phyloP scores from a whole-genome alignment of 2,797 vertebrate species.

The Micrastur ruficollis region DNA sequence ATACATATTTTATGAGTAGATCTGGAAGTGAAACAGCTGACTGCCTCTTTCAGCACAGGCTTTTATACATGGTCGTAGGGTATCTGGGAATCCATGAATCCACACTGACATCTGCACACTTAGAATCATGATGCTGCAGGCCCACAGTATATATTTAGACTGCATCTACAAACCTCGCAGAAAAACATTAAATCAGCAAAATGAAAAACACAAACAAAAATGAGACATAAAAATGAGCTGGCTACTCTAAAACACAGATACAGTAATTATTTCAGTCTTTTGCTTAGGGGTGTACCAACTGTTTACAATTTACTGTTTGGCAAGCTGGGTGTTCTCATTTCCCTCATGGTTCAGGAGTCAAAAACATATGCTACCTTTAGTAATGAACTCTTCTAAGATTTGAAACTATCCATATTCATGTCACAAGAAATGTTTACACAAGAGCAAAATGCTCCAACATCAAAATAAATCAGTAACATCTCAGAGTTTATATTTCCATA shows the following conservation, averaged over 20 bases:
- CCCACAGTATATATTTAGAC: conserved; percentile 59
- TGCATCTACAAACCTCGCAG: conserved; percentile 59
- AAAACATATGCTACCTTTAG: conserved; percentile 77
- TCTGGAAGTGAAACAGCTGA: conserved; percentile 33
- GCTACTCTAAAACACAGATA: conserved; percentile 72
- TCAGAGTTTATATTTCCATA: conserved; percentile 76
- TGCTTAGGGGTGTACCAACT: conserved; percentile 73
- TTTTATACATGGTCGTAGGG: conserved; percentile 4
- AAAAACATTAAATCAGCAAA: conserved; percentile 71
- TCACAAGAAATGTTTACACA: conserved; percentile 76
- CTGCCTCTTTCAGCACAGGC: background rate
- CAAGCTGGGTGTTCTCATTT: conserved; percentile 75
- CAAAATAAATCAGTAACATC: conserved; percentile 77
- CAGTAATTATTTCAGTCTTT: conserved; percentile 75
- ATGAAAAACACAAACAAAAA: conserved; percentile 67
- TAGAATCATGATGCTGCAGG: conserved; percentile 54
- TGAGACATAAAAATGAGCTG: conserved; percentile 67
- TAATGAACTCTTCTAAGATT: conserved; percentile 75
- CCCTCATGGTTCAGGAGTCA: conserved; percentile 75
- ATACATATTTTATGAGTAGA: background rate
- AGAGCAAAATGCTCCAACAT: conserved; percentile 75
- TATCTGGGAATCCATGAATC: conserved; percentile 55
- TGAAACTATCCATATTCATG: conserved; percentile 76
- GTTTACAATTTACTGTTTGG: conserved; percentile 76
- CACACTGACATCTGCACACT: conserved; percentile 61